Evolutionary conservation across 1,140 invertebrate species (phyloP), one percentile per base, ranked within the genome.

Genomic region (Drosophila miranda): DNA sequence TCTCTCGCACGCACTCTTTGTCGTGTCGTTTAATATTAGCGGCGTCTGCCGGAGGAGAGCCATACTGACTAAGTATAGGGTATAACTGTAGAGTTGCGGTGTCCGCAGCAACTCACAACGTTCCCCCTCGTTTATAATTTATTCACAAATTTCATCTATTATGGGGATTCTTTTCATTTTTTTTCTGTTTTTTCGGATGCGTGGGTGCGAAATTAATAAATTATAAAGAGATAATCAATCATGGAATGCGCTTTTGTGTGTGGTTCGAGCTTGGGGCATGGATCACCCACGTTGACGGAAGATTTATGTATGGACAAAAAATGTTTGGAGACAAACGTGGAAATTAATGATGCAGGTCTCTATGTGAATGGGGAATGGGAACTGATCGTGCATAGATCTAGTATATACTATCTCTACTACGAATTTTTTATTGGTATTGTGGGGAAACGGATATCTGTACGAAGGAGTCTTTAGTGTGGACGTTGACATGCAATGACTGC

Each of bases 211-310:
- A 64, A 74, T 80, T 77, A 86, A 80, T 80, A 59, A 79, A 83
- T 79, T 75, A 79, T 76, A 49, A 50, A 57, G 53, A 46, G 34
- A 58, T 69, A 79, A 84, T 84, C 81, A 83, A 83, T 83, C 80
- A 79, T 73, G 26, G 44, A 57, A 63, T 73, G 60, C 68, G 59
- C 34, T 57, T 59, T 66, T 75, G 55, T 75, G 50, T 56, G 54
- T 68, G 64, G 11, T 26, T 44, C 19, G 59, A 30, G 51, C 26
- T 64, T 64, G 64, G 28, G 46, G 26, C 11, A 38, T 13, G 13
- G 64, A 68, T 68, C 64, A 68, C 64, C 64, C 64, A 68, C 64
- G 63, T 26, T 6, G 64, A 48, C 50, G 49, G 46, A 48, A 68
- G 64, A 68, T 68, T 68, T 68, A 68, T 68, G 64, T 56, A 68